These are phyloP conservation scores for Aegypius monachus DNA, from an alignment of 2,113 vertebrate species.

Conservation along the genomic window DNA sequence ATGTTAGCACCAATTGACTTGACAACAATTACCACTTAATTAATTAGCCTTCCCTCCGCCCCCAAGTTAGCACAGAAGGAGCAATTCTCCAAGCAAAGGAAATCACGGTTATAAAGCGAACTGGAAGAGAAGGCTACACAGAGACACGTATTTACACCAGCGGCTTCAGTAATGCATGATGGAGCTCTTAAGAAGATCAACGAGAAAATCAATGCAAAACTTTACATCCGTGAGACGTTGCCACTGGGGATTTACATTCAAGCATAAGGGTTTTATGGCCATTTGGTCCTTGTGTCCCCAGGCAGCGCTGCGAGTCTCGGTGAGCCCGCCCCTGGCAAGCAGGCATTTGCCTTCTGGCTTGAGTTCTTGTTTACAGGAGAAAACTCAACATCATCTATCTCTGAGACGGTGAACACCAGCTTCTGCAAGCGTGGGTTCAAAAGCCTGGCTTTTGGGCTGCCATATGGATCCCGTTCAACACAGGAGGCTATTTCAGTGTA, in stretches of 20 bases:
- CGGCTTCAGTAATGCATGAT: rapidly evolving
- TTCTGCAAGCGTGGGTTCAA: rapidly evolving
- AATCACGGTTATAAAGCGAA: neutral
- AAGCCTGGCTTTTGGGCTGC: neutral
- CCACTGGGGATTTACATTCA: neutral
- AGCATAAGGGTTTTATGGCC: neutral
- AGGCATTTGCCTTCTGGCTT: neutral
- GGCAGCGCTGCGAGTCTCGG: neutral
- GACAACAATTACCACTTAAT: slow-evolving; percentile 56
- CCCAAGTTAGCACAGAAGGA: slow-evolving; percentile 22
- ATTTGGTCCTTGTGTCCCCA: neutral
- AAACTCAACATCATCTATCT: neutral
- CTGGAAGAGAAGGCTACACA: neutral
- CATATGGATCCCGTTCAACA: rapidly evolving
- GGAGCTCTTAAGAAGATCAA: neutral
- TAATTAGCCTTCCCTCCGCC: slow-evolving; percentile 59
- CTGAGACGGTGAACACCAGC: neutral
- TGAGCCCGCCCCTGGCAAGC: neutral
- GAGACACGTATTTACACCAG: neutral
- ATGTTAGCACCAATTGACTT: slow-evolving; percentile 44
- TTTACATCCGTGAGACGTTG: rapidly evolving
- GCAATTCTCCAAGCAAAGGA: neutral
- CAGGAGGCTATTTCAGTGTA: neutral
- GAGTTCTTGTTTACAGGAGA: neutral
- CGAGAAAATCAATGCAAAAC: neutral